These are phyloP conservation scores for Cranoglanis bouderius DNA, from an alignment of 2,113 vertebrate genomes.

Conservation along the genomic window DNA sequence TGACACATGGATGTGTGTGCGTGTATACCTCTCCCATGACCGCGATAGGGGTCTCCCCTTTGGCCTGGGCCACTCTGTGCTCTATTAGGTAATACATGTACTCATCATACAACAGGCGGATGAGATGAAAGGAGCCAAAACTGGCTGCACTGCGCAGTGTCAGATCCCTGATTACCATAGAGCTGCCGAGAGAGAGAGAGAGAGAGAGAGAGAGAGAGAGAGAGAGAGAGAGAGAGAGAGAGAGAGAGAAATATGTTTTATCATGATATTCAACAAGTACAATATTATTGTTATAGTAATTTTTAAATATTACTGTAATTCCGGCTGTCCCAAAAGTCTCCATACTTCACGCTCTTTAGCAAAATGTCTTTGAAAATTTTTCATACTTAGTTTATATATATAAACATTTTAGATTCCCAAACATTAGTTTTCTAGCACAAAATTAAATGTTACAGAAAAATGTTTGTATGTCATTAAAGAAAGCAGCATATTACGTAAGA, in stretches of 20 bases:
- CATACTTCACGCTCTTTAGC: too few species aligned
- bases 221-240: conserved; percentile 19
- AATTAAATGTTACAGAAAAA: too few species aligned
- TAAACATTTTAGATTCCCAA: too few species aligned
- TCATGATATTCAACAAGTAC: background rate
- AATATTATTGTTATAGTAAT: background rate
- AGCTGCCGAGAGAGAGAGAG: conserved; percentile 67
- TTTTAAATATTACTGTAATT: background rate
- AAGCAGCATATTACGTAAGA: too few species aligned
- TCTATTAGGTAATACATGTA: conserved; percentile 96
- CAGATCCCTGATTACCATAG: conserved; percentile 92
- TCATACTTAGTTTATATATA: too few species aligned
- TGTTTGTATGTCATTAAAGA: too few species aligned
- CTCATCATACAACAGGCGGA: conserved; percentile 89
- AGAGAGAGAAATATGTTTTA: conserved; percentile 2
- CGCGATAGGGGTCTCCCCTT: conserved; percentile 90
- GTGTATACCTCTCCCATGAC: conserved; percentile 91
- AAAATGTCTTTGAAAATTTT: too few species aligned
- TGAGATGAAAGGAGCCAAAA: conserved; percentile 92
- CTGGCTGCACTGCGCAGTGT: conserved; percentile 91
- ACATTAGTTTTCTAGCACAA: too few species aligned
- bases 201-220: background rate
- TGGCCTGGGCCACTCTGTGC: conserved; percentile 89
- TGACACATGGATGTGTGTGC: background rate
- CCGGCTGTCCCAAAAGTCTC: too few species aligned